Conservation (phyloP, 1,140 invertebrate genomes). For the Philotrypesis tridentata region DNA sequence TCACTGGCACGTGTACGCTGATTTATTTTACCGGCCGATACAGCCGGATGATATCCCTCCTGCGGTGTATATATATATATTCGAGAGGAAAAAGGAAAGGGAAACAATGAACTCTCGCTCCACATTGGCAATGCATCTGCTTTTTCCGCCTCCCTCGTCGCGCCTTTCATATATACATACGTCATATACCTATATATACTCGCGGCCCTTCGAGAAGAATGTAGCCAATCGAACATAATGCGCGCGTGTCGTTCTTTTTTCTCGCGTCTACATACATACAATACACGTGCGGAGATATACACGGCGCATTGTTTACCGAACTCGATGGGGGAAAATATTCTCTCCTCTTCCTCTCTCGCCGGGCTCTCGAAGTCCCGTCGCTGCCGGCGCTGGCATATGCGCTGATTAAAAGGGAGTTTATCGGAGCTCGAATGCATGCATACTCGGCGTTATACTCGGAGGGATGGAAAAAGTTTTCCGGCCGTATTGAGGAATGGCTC, state of each 20-base stretch:
- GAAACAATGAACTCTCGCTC: constrained; percentile 37
- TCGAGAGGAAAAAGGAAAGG: constrained; percentile 1
- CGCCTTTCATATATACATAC: neutral
- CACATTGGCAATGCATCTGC: constrained; percentile 18
- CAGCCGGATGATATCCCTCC: too few relatives aligned
- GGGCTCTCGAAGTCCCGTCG: too few relatives aligned
- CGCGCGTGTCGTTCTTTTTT: neutral
- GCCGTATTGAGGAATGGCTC: too few relatives aligned
- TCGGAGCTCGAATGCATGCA: neutral
- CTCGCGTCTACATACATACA: too few relatives aligned
- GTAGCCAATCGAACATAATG: constrained; percentile 49
- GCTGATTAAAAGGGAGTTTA: neutral
- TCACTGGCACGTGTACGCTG: too few relatives aligned
- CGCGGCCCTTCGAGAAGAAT: neutral
- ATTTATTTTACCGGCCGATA: too few relatives aligned
- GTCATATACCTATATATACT: constrained; percentile 9
- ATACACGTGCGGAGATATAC: too few relatives aligned
- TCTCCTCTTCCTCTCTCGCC: neutral
- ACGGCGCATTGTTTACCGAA: neutral
- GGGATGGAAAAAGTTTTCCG: neutral
- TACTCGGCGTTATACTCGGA: neutral
- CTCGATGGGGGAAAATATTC: neutral
- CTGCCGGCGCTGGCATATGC: neutral
- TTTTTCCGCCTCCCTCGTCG: neutral
- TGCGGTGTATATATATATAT: neutral